Percentiles rank a stretch among this genome's conserved stretches.
Conservation (phyloP, 2,797 vertebrate genomes). For the Urosaurus nigricauda region DNA sequence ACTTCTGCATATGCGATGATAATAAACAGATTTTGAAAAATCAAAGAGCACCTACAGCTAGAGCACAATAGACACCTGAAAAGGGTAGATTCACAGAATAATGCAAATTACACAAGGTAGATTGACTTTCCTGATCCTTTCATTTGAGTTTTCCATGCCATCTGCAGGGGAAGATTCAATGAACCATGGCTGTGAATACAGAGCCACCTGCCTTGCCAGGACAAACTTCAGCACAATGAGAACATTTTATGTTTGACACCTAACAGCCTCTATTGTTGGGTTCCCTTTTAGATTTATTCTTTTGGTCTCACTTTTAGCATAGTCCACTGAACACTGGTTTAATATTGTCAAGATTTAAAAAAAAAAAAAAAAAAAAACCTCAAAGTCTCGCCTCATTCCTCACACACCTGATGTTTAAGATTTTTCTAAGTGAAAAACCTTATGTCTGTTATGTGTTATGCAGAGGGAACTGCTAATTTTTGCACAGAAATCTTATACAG, state of each 20-base stretch:
- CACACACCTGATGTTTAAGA: accelerated
- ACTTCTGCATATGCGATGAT: neutral
- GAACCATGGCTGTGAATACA: neutral
- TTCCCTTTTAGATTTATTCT: neutral
- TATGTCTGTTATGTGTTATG: no score
- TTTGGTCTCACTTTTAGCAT: neutral
- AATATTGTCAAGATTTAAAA: neutral
- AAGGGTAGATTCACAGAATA: neutral
- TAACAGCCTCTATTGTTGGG: neutral
- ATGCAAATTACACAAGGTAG: neutral
- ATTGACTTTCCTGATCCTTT: neutral
- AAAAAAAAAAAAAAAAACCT: neutral
- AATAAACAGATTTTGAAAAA: neutral
- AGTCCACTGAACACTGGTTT: neutral
- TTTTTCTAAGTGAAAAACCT: no score
- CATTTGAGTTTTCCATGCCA: neutral
- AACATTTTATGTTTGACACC: neutral
- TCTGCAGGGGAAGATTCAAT: neutral
- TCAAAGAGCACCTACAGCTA: neutral
- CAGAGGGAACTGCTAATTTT: no score
- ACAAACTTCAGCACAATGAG: neutral
- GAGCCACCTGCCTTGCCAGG: neutral
- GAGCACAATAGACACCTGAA: neutral
- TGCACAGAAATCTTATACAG: no score
- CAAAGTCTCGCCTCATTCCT: neutral